These are phyloP conservation scores for Cylindroiulus punctatus DNA, from an alignment of 2,888 invertebrate species.

Conservation along the genomic window DNA sequence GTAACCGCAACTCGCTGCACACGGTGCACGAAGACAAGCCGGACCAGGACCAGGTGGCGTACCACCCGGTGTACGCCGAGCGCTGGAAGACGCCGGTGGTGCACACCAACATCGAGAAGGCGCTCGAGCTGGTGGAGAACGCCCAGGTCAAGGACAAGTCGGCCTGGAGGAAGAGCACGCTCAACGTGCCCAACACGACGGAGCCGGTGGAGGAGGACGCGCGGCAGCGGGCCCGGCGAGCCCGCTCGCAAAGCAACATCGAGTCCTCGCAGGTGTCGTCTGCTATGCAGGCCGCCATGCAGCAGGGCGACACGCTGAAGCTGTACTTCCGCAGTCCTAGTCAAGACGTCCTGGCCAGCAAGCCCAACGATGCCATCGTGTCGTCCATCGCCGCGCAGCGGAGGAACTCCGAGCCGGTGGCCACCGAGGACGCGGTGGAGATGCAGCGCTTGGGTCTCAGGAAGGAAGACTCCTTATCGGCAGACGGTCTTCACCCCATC, in stretches of 20 bases:
- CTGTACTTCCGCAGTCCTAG: conserved; percentile 53
- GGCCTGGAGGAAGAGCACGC: conserved; percentile 76
- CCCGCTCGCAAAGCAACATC: conserved; percentile 54
- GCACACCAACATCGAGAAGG: conserved; percentile 57
- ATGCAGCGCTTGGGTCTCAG: neutral
- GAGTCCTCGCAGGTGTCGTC: conserved; percentile 51
- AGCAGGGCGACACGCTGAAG: conserved; percentile 52
- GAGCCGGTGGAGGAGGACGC: conserved; percentile 73
- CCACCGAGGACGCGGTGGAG: neutral
- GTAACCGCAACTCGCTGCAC: conserved; percentile 48
- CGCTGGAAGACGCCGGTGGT: conserved; percentile 56
- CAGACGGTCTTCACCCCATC: conserved; percentile 51
- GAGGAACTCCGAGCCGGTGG: conserved; percentile 26
- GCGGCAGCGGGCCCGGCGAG: conserved; percentile 37
- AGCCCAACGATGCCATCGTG: neutral
- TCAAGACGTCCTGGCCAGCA: neutral
- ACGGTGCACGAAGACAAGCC: conserved; percentile 57
- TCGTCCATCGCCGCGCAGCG: neutral
- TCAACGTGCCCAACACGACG: conserved; percentile 71
- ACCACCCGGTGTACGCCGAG: conserved; percentile 57
- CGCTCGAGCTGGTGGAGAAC: conserved; percentile 62
- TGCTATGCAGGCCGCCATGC: conserved; percentile 43
- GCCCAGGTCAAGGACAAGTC: conserved; percentile 77
- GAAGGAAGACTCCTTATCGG: neutral
- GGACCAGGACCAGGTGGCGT: conserved; percentile 48